Conservation (phyloP, 2,113 vertebrate species). For the Agapornis roseicollis region DNA sequence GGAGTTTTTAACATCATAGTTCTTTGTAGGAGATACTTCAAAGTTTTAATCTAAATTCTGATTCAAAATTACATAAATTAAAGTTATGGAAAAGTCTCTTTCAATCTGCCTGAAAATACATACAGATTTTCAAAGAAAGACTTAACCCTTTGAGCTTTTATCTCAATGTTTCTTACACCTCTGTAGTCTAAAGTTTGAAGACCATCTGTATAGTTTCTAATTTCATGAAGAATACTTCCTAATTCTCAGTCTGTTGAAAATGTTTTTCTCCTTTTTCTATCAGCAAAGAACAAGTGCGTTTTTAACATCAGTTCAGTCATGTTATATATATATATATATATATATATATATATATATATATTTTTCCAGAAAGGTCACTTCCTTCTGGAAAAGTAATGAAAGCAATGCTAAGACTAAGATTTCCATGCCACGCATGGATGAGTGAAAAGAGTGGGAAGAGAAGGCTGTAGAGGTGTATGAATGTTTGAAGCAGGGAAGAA, state of each 20-base stretch:
- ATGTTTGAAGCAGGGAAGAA: neutral
- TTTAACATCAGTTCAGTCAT: neutral
- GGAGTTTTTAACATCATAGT: neutral
- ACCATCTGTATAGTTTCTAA: neutral
- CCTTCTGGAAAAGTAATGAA: neutral
- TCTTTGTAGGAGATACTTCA: neutral
- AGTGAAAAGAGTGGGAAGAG: neutral
- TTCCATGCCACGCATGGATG: neutral
- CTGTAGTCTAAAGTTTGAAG: neutral
- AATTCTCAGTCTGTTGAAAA: neutral
- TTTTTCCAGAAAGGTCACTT: neutral
- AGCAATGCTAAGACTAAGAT: neutral
- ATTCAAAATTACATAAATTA: slow-evolving; percentile 3
- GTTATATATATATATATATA: too few species aligned
- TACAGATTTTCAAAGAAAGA: neutral
- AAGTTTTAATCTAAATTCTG: slow-evolving; percentile 13
- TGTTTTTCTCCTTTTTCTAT: neutral
- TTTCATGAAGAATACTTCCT: neutral
- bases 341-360: too few species aligned
- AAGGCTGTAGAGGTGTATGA: neutral
- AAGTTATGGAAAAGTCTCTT: neutral
- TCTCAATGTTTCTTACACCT: neutral
- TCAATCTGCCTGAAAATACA: neutral
- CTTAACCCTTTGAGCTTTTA: neutral
- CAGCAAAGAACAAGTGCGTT: neutral